Evolutionary conservation across 2,888 invertebrate species (phyloP).

Genomic region (Orthosia incerta): DNA sequence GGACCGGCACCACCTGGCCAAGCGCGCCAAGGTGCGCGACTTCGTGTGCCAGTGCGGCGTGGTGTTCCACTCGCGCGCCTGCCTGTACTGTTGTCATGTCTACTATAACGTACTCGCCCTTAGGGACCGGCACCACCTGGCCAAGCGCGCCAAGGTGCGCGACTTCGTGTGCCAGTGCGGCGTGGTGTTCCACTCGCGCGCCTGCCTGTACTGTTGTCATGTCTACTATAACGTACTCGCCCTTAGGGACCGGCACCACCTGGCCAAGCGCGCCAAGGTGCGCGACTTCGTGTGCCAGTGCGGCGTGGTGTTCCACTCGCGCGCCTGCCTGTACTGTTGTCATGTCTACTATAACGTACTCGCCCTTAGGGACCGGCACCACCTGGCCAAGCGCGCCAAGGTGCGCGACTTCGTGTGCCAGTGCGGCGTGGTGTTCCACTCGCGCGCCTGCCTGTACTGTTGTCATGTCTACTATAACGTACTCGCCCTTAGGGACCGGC

Average conservation of each 20-base stretch:
- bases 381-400: constrained; percentile 93
- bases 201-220: constrained; percentile 69
- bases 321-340: constrained; percentile 83
- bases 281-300: constrained; percentile 94
- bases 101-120: background rate
- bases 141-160: constrained; percentile 92
- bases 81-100: too few species aligned
- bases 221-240: background rate
- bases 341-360: background rate
- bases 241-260: constrained; percentile 93
- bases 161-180: constrained; percentile 95
- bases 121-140: constrained; percentile 94
- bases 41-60: constrained; percentile 95
- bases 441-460: constrained; percentile 90
- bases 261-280: constrained; percentile 93
- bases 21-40: constrained; percentile 93
- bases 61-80: constrained; percentile 95
- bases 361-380: constrained; percentile 92
- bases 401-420: constrained; percentile 93
- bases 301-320: constrained; percentile 95
- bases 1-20: constrained; percentile 94
- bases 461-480: background rate
- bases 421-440: constrained; percentile 95
- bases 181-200: constrained; percentile 95
- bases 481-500: constrained; percentile 89